Evolutionary conservation across 2,888 invertebrate species (phyloP), one percentile per base, ranked within the genome.

Genomic region (Eupithecia dodoneata): DNA sequence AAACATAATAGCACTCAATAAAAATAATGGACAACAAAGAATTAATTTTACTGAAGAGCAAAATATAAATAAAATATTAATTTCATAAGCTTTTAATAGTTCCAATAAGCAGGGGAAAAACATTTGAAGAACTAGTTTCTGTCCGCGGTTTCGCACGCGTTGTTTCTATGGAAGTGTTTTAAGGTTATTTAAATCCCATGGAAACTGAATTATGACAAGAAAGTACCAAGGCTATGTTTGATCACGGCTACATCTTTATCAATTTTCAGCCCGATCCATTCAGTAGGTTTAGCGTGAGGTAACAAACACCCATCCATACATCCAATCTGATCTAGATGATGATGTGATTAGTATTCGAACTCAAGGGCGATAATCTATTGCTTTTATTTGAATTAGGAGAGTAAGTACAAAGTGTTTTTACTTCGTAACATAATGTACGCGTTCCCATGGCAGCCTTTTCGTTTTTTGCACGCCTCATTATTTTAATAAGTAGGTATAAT

Each of bases 401-500:
- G 52, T 55, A 18, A 52, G 52, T 55, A 18, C 30, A 30, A 41
- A 9, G 44, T 69, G 42, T 45, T 69, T 69, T 18, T 70, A 45
- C 47, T 66, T 41, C n/a, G 2, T 47, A 18, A 47, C n/a, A 18
- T 45, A n/a, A 70, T 49, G 30, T 69, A 47, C 45, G 4, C 9
- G 12, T 9, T 69, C 18, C 2, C 10, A 18, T 47, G 5, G 47
- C 30, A 1, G 47, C 30, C 12, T 30, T 70, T n/a, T 49, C 5
- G 30, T 45, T 70, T 70, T 70, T 70, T 70, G 70, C 70, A 3
- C 4, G 69, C 4, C 45, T 47, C 13, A 70, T 70, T 70, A 70
- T 47, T 18, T 70, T 18, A 47, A 70, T 70, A 70, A 45, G 70
- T 13, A 70, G 18, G 3, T 18, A 7, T 7, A 30, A n/a, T 47